Evolutionary conservation across 2,888 invertebrate species (phyloP).

Genomic region (Teinopalpus imperialis): DNA sequence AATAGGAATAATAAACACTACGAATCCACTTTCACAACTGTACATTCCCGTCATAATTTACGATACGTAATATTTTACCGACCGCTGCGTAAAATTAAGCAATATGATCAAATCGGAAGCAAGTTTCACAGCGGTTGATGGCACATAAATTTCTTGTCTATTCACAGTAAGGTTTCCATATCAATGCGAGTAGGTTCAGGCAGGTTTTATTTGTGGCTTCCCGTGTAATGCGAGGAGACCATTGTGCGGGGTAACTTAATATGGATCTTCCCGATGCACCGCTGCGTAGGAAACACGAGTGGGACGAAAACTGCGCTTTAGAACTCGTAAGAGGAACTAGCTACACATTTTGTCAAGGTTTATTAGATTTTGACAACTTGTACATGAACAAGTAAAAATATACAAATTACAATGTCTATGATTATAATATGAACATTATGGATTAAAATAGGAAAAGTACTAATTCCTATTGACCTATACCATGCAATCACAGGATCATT

Average conservation of each 20-base stretch:
- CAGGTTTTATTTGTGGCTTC: slow-evolving; percentile 46
- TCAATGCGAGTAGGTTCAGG: slow-evolving; percentile 31
- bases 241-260: slow-evolving; percentile 58
- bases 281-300: slow-evolving; percentile 68
- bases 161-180: slow-evolving; percentile 26
- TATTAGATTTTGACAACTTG: slow-evolving; percentile 13
- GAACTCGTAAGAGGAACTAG: slow-evolving; percentile 17
- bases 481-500: too few species aligned
- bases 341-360: slow-evolving; percentile 18
- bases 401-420: slow-evolving; percentile 9
- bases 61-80: slow-evolving; percentile 1
- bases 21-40: too few species aligned
- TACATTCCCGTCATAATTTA: neutral
- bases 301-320: slow-evolving; percentile 50
- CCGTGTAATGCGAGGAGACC: slow-evolving; percentile 31
- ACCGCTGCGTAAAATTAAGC: slow-evolving; percentile 8
- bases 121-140: slow-evolving; percentile 2
- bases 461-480: too few species aligned
- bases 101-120: slow-evolving; percentile 1
- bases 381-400: slow-evolving; percentile 5
- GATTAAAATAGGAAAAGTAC: neutral
- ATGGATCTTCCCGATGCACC: slow-evolving; percentile 38
- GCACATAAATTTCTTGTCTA: slow-evolving; percentile 22
- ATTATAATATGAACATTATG: too few species aligned
- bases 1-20: too few species aligned